Conservation (phyloP, 2,888 invertebrate genomes). For the Ditula angustiorana region DNA sequence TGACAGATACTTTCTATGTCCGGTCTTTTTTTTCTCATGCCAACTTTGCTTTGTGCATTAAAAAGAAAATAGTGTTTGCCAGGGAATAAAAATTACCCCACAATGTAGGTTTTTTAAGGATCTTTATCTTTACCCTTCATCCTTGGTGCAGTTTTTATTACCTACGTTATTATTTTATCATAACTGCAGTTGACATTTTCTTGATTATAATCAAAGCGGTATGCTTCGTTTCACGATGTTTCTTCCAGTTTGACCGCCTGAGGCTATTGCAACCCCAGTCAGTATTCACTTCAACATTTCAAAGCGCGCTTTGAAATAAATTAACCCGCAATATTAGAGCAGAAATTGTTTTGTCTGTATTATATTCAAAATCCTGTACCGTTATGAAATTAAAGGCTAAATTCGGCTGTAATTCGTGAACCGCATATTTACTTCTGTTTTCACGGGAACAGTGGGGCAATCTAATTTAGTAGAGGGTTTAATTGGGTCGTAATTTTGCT, state of each 20-base stretch:
- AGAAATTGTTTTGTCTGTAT: slow-evolving; percentile 26
- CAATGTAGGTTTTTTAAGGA: not conserved
- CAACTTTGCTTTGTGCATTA: too few species aligned
- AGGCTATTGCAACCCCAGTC: slow-evolving; percentile 27
- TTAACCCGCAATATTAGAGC: slow-evolving; percentile 40
- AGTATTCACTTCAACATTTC: slow-evolving; percentile 27
- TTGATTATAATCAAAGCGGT: slow-evolving; percentile 33
- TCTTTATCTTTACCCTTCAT: not conserved
- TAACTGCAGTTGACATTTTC: slow-evolving; percentile 29
- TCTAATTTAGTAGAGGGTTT: slow-evolving; percentile 60
- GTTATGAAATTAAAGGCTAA: slow-evolving; percentile 23
- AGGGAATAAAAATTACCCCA: not conserved
- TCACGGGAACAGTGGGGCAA: slow-evolving; percentile 47
- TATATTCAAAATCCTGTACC: slow-evolving; percentile 22
- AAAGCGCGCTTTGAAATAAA: slow-evolving; percentile 43
- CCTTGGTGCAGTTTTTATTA: not conserved
- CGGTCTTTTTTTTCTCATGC: too few species aligned
- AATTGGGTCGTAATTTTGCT: slow-evolving; percentile 59
- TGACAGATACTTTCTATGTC: not conserved
- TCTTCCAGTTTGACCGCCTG: slow-evolving; percentile 26
- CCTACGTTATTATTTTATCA: slow-evolving; percentile 10
- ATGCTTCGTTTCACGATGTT: slow-evolving; percentile 29
- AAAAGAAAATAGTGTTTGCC: slow-evolving; percentile 8
- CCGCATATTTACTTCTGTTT: slow-evolving; percentile 40
- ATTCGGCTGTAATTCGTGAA: slow-evolving; percentile 27